Percentiles rank a stretch among this genome's conserved stretches.
These are phyloP conservation scores for Camptogramma bilineatum DNA, from an alignment of 2,888 invertebrate species.

Conservation along the genomic window DNA sequence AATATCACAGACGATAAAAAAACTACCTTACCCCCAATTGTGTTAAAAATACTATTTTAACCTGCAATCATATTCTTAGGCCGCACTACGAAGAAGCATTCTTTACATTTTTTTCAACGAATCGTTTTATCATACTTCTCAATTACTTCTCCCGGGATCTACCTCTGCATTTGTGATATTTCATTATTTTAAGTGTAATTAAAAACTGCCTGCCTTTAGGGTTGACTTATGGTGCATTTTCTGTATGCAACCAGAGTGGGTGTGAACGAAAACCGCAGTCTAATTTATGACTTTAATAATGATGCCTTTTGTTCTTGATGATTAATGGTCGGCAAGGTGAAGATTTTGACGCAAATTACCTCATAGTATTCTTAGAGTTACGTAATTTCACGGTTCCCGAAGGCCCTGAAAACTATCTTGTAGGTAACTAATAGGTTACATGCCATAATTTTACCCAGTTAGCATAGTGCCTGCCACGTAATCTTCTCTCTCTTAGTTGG, in stretches of 20 bases:
- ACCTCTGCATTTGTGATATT: background rate
- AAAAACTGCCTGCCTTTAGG: background rate
- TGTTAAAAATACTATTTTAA: slow-evolving; percentile 21
- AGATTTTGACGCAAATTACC: slow-evolving; percentile 39
- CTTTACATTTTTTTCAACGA: background rate
- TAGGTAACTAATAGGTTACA: background rate
- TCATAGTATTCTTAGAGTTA: slow-evolving; percentile 22
- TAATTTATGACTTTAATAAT: slow-evolving; percentile 45
- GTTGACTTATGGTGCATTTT: slow-evolving; percentile 20
- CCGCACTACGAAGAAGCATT: slow-evolving; percentile 15
- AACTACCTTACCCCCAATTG: slow-evolving; percentile 16
- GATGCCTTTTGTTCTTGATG: slow-evolving; percentile 44
- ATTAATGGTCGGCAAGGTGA: slow-evolving; percentile 38
- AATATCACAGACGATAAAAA: slow-evolving; percentile 15
- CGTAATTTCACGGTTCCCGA: slow-evolving; percentile 10
- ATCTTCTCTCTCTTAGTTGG: too few relatives aligned
- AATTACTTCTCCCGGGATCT: background rate
- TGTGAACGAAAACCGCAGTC: slow-evolving; percentile 38
- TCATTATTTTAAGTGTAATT: background rate
- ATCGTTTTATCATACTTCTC: background rate
- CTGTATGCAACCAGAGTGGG: slow-evolving; percentile 14
- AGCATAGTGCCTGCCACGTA: background rate
- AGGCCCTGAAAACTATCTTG: background rate
- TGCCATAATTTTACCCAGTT: background rate
- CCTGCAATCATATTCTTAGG: slow-evolving; percentile 3